These are phyloP conservation scores for Pluvianellus socialis DNA, from an alignment of 2,113 vertebrate species.

Conservation along the genomic window DNA sequence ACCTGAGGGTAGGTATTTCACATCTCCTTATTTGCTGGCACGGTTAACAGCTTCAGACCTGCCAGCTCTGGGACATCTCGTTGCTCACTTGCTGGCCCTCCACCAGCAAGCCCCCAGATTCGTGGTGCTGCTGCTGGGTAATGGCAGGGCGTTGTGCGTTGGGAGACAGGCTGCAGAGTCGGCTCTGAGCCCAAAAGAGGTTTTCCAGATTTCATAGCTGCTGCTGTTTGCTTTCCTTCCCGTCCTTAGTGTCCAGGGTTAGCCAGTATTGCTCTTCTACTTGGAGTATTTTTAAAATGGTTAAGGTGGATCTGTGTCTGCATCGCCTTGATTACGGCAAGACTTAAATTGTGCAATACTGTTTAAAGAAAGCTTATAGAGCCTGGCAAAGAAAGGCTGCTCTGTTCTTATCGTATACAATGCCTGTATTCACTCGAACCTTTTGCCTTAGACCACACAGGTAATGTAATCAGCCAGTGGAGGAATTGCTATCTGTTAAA, in stretches of 20 bases:
- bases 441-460: constrained; percentile 29
- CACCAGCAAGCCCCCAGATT: neutral
- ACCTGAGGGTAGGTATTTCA: neutral
- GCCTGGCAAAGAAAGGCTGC: constrained; percentile 26
- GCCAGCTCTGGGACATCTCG: fast-evolving
- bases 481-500: neutral
- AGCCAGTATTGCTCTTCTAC: neutral
- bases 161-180: neutral
- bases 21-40: neutral
- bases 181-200: neutral
- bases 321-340: neutral
- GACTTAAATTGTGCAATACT: neutral
- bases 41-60: neutral
- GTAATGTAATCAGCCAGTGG: neutral
- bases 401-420: constrained; percentile 24
- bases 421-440: constrained; percentile 24
- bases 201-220: neutral
- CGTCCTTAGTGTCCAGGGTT: neutral
- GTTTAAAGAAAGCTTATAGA: neutral
- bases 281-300: neutral
- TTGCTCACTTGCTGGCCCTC: neutral
- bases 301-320: neutral
- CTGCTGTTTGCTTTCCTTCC: neutral
- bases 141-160: fast-evolving
- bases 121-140: neutral